Evolutionary conservation across 2,797 vertebrate genomes (phyloP).

Genomic region (Scolopax bukidnonensis): DNA sequence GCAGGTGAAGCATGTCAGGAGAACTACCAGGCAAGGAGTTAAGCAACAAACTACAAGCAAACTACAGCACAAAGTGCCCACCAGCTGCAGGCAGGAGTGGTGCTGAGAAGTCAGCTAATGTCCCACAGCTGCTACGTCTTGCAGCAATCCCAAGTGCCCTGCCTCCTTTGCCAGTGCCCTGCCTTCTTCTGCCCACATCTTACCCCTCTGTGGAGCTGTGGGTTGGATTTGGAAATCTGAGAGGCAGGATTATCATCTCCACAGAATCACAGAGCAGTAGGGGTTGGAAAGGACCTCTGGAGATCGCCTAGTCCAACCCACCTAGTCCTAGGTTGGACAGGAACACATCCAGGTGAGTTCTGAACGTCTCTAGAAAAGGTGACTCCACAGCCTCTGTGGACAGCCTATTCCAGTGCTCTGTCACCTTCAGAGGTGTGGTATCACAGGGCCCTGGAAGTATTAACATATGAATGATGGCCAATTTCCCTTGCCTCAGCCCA

Average conservation of each 20-base stretch:
- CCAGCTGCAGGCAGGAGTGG: not conserved
- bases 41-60: not conserved
- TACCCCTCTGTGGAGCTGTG: not conserved
- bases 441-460: not conserved
- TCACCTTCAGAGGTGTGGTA: not conserved
- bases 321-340: not conserved
- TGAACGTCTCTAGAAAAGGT: not conserved
- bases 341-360: not conserved
- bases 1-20: not conserved
- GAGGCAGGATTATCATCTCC: not conserved
- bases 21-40: not conserved
- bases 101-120: not conserved
- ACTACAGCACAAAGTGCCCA: not conserved
- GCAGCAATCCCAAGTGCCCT: not conserved
- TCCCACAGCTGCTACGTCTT: accelerated
- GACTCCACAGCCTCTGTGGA: not conserved
- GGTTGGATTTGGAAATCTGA: not conserved
- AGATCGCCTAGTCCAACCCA: not conserved
- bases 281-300: not conserved
- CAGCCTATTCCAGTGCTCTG: not conserved
- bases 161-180: not conserved
- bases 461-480: not conserved
- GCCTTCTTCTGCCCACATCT: not conserved
- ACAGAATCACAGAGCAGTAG: not conserved
- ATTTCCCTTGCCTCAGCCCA: not conserved